Conservation (phyloP, 2,888 invertebrate genomes). For the Nomada goodeniana region DNA sequence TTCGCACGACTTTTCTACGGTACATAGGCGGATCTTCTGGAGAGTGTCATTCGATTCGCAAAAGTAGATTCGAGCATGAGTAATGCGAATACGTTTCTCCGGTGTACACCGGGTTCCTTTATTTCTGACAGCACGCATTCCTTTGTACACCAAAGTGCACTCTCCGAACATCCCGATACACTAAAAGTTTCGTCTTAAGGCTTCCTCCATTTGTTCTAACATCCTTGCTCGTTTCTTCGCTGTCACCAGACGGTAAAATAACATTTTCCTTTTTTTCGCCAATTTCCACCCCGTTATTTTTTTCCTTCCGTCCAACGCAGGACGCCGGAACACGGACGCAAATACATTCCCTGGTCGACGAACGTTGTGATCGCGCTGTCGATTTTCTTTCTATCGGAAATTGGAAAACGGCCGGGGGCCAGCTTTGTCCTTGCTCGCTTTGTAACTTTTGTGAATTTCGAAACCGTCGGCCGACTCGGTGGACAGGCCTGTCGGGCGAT, state of each 20-base stretch:
- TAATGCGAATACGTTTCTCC: conserved; percentile 58
- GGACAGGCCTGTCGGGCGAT: neutral
- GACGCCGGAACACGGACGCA: conserved; percentile 27
- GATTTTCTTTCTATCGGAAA: conserved; percentile 47
- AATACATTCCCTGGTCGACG: conserved; percentile 29
- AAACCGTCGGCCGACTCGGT: conserved; percentile 1
- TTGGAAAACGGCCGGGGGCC: conserved; percentile 37
- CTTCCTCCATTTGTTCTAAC: conserved; percentile 39
- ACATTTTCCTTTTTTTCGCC: neutral
- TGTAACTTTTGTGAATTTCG: conserved; percentile 9
- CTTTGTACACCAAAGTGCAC: conserved; percentile 42
- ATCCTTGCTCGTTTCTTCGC: conserved; percentile 10
- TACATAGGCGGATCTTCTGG: conserved; percentile 29
- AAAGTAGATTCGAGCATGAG: conserved; percentile 58
- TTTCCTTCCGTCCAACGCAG: neutral
- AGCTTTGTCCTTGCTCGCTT: conserved; percentile 19
- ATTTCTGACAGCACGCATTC: conserved; percentile 61
- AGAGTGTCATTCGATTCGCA: conserved; percentile 59
- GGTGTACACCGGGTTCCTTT: conserved; percentile 34
- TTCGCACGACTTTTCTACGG: neutral
- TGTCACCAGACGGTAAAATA: neutral
- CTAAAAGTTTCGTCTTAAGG: conserved; percentile 26
- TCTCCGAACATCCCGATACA: conserved; percentile 23
- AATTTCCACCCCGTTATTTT: neutral
- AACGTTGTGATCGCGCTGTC: conserved; percentile 24